Base-by-base conservation (phyloP, 1,140 invertebrate genomes). In the Eupeodes corollae region DNA sequence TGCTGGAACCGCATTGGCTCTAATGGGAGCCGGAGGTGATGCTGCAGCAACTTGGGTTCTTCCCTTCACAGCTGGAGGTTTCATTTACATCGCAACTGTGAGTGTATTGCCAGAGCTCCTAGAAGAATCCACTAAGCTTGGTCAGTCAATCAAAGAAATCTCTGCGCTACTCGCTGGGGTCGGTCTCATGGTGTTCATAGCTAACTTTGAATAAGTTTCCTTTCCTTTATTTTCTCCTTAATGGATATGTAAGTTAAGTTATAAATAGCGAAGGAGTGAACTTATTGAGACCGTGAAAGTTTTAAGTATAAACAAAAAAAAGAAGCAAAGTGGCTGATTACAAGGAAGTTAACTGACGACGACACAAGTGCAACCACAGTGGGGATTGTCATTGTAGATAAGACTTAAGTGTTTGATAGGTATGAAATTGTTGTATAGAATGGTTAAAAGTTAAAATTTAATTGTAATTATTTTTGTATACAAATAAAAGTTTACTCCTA, bases 31-130 rank as follows among this genome's bases (percentile, higher is more conserved):
- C 3, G 54, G 58, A 50, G 56, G 75, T 73, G 14, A 71, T 83
- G 79, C 82, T 15, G 79, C 81, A 49, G 88, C 88, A 5, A 84
- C 85, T 1, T 98, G 92, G 91, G 93, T 98, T 56, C 73, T 96
- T 21, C 93, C 92, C 3, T 97, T 97, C 62, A 96, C 94, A 0
- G 88, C 93, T 13, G 94, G 94, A 31, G 91, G 92, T 2, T 98
- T 98, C 68, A 78, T 98, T 13, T 91, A 98, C 67, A 98, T 98
- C 49, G 90, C 91, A 6, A 72, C 97, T 42, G 90, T 95, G 1
- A 92, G 89, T 16, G 84, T 97, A 18, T 70, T 97, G 39, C 94
- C 94, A 0, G 92, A 96, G 61, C 67, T 98, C 31, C 69, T 96
- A 12, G 91, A 97, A 72, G 77, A 80, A 40, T 80, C 84, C 57